Evolutionary conservation across 1,140 invertebrate species (phyloP), one percentile per base, ranked within the genome.

Genomic region (Schlechtendalia chinensis): DNA sequence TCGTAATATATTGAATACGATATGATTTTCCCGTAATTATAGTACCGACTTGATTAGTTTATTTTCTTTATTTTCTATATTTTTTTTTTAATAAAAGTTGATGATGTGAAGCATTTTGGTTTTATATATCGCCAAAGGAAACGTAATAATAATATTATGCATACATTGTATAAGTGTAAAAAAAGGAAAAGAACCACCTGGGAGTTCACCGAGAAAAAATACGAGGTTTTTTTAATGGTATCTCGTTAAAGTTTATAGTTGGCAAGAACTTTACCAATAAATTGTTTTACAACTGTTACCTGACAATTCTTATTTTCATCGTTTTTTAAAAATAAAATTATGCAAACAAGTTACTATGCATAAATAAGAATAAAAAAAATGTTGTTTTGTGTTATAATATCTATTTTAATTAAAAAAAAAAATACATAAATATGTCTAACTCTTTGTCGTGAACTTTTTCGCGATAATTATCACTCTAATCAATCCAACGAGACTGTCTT

Each of bases 161-260:
- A 39, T 8, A 39, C 8, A 39, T 8, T 8, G 32, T 83, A 82
- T 83, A 69, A 82, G 83, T 83, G 71, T 54, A 72, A 16, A 19
- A 29, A n/a, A 1, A 14, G 27, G 4, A 54, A 72, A n/a, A 72
- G 12, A 1, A 19, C 24, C 5, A n/a, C 17, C 24, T 53, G 19
- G 16, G 5, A 53, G 24, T n/a, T 54, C n/a, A 39, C 3, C 32
- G 11, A 14, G 3, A 72, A 54, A 53, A 54, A 72, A 6, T 24
- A 24, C 19, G 24, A n/a, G n/a, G n/a, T n/a, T 54, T 72, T 53
- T 67, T 72, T 72, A 54, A 32, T 72, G 69, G 4, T 12, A 24
- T 53, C 50, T 53, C 27, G 17, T 72, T 72, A 72, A 54, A 72
- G 29, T 75, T 39, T 75, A 45, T 22, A 32, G 29, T 39, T 32